Percentiles rank a stretch among this genome's conserved stretches.
Evolutionary conservation across 2,888 invertebrate genomes (phyloP).

Genomic region (Julus scanicus): DNA sequence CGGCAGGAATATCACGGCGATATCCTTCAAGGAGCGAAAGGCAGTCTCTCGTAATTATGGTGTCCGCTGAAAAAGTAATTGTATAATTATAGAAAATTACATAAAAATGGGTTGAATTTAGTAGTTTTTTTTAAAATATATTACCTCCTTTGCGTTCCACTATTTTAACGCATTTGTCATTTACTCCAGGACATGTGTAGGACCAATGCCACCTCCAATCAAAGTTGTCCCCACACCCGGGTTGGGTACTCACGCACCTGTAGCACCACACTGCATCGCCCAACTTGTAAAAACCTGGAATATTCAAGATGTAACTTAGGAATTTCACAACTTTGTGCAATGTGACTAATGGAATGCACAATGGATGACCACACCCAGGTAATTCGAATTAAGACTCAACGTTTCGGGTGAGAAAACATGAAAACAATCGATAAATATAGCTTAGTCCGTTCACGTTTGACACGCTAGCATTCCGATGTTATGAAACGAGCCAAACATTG

Average conservation of each 20-base stretch:
- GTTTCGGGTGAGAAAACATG: too few relatives aligned
- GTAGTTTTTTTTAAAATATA: conserved; percentile 57
- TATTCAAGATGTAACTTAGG: not conserved
- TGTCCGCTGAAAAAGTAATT: conserved; percentile 72
- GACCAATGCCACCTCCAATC: conserved; percentile 85
- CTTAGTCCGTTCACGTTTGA: not conserved
- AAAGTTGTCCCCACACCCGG: conserved; percentile 83
- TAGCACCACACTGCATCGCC: conserved; percentile 78
- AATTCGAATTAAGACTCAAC: not conserved
- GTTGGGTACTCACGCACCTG: conserved; percentile 87
- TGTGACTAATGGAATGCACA: not conserved
- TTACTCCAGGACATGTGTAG: conserved; percentile 81
- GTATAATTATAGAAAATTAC: not conserved
- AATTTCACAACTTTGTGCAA: not conserved
- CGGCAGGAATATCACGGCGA: conserved; percentile 88
- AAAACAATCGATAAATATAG: not conserved
- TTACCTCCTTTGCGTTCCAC: conserved; percentile 86
- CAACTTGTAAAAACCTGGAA: conserved; percentile 6
- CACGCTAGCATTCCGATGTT: too few relatives aligned
- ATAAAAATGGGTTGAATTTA: conserved; percentile 3
- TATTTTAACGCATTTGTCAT: conserved; percentile 90
- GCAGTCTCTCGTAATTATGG: conserved; percentile 85
- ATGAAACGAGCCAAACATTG: not conserved
- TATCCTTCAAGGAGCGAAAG: conserved; percentile 80
- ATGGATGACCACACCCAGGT: not conserved